Percentiles rank a stretch among this genome's conserved stretches.
Evolutionary conservation across 2,888 invertebrate species (phyloP).

Genomic region (Cerastoderma edule): DNA sequence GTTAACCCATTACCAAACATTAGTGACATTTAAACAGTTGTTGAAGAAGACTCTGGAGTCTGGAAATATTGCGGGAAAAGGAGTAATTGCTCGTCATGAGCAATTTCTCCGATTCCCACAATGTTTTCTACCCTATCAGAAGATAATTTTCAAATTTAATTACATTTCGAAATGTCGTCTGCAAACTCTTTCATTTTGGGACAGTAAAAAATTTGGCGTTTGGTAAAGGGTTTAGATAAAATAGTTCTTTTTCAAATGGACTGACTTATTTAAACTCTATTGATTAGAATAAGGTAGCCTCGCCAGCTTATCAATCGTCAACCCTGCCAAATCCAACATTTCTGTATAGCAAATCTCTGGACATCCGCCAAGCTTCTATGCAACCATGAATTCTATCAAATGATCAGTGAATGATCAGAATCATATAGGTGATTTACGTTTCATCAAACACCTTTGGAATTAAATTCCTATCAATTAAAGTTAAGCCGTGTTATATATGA

Average conservation of each 20-base stretch:
- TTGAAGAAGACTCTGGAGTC: too few species aligned
- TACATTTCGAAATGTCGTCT: too few species aligned
- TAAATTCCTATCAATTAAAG: constrained; percentile 24
- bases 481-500: too few species aligned
- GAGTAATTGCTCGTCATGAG: not conserved
- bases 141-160: too few species aligned
- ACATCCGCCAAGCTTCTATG: constrained; percentile 35
- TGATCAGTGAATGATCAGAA: constrained; percentile 35
- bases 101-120: constrained; percentile 3
- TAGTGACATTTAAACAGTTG: too few species aligned
- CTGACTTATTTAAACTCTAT: too few species aligned
- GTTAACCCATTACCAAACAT: too few species aligned
- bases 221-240: too few species aligned
- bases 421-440: constrained; percentile 35
- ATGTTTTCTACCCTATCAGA: not conserved
- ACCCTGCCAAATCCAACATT: constrained; percentile 10
- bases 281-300: too few species aligned
- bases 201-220: too few species aligned
- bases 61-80: constrained; percentile 1
- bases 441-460: constrained; percentile 21
- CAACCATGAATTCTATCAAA: constrained; percentile 28
- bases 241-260: too few species aligned
- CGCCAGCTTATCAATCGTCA: constrained; percentile 21
- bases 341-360: constrained; percentile 18
- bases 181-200: too few species aligned